phyloP scores from a whole-genome alignment of 2,113 vertebrate genomes.

The Phaethon lepturus region DNA sequence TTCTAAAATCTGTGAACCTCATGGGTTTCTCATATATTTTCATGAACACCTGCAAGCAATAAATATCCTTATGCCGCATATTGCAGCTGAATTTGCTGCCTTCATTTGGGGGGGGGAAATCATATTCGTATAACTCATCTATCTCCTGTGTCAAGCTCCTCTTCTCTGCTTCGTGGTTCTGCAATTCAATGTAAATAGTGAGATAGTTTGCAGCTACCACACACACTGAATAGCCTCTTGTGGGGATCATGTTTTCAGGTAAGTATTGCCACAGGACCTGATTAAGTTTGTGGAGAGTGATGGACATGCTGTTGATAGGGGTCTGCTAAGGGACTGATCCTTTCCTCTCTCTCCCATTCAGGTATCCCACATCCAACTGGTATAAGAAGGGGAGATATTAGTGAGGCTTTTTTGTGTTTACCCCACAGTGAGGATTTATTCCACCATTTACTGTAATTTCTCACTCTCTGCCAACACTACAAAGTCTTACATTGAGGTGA shows the following conservation, averaged over 20 bases:
- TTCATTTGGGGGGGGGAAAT: conserved; percentile 49
- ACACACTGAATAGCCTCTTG: background rate
- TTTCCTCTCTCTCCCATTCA: background rate
- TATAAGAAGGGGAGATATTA: background rate
- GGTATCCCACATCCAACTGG: fast-evolving
- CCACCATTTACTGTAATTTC: background rate
- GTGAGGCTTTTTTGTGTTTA: background rate
- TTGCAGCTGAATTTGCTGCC: conserved; percentile 55
- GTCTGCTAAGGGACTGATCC: background rate
- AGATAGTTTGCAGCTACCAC: conserved; percentile 10
- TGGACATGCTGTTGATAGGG: background rate
- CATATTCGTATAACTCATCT: conserved; percentile 28
- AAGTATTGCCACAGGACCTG: background rate
- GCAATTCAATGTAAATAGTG: conserved; percentile 31
- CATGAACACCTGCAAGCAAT: conserved; percentile 67
- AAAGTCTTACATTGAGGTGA: background rate
- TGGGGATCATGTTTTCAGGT: background rate
- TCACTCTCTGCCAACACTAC: background rate
- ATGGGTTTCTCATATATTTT: conserved; percentile 71
- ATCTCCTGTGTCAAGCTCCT: conserved; percentile 44
- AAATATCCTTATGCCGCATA: conserved; percentile 38
- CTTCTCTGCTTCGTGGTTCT: background rate
- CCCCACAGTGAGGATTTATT: background rate
- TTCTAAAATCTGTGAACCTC: conserved; percentile 69
- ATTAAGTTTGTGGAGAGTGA: background rate